Conservation (phyloP, 2,797 vertebrate species). For the Sternotherus odoratus region DNA sequence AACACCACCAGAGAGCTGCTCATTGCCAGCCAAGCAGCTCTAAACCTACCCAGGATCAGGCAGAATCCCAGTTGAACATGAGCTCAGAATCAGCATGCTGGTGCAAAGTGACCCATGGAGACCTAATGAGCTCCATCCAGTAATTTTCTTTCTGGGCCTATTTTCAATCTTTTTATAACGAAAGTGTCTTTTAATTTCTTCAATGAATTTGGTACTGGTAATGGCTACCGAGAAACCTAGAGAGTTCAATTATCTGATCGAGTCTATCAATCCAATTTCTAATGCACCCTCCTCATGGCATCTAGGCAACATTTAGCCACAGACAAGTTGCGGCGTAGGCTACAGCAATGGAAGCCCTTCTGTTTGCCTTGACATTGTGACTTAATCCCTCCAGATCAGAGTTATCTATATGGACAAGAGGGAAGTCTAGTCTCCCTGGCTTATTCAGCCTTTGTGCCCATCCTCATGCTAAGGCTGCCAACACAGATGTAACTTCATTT, state of each 20-base stretch:
- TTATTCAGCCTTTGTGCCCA: neutral
- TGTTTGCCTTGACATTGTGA: neutral
- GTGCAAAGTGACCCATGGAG: neutral
- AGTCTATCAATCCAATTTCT: neutral
- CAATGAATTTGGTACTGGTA: neutral
- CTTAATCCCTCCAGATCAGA: rapidly evolving
- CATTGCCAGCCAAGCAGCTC: neutral
- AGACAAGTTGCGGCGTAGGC: rapidly evolving
- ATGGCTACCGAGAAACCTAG: neutral
- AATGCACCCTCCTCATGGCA: neutral
- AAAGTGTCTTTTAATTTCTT: neutral
- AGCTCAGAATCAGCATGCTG: neutral
- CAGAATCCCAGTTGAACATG: neutral
- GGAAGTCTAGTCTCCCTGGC: neutral
- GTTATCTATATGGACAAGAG: neutral
- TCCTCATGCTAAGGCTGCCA: neutral
- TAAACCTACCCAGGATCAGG: neutral
- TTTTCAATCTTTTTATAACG: neutral
- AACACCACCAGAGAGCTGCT: neutral
- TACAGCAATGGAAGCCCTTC: neutral
- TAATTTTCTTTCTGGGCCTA: neutral
- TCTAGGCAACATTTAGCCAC: neutral
- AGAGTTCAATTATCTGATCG: neutral
- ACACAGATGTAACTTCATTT: neutral
- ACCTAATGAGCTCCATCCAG: neutral